A percentile compares a stretch with the other conserved stretches of the same genome.
Evolutionary conservation across 2,797 vertebrate genomes (phyloP).

Genomic region (Moxostoma hubbsi): DNA sequence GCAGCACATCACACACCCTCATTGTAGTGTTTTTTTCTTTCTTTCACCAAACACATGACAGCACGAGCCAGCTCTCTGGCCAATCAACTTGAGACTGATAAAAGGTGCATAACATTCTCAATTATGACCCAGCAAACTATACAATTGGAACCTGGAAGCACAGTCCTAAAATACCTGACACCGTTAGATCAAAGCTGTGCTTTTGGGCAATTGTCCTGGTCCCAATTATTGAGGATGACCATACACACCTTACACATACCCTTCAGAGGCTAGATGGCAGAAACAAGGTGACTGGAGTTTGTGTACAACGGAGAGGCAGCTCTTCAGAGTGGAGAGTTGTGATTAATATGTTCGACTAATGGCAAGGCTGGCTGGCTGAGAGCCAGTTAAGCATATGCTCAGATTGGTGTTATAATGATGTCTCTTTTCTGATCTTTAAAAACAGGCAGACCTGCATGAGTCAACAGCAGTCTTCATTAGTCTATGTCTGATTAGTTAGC

Average conservation of each 20-base stretch:
- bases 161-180: slow-evolving; percentile 26
- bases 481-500: slow-evolving; percentile 38
- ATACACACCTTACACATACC: slow-evolving; percentile 28
- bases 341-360: slow-evolving; percentile 66
- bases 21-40: slow-evolving; percentile 10
- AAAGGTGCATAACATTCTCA: background rate
- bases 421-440: slow-evolving; percentile 77
- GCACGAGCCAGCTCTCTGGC: background rate
- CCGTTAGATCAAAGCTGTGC: slow-evolving; percentile 48
- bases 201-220: slow-evolving; percentile 22
- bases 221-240: slow-evolving; percentile 25
- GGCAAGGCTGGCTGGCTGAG: slow-evolving; percentile 60
- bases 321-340: slow-evolving; percentile 49
- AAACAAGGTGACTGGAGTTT: slow-evolving; percentile 16
- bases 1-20: slow-evolving; percentile 42
- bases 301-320: slow-evolving; percentile 31
- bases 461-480: slow-evolving; percentile 34
- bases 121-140: slow-evolving; percentile 29
- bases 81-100: slow-evolving; percentile 3
- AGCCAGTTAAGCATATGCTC: slow-evolving; percentile 76
- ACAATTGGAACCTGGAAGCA: slow-evolving; percentile 23
- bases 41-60: background rate
- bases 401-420: slow-evolving; percentile 78
- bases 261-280: background rate
- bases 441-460: slow-evolving; percentile 62